Percentiles rank a stretch among this genome's conserved stretches.
Evolutionary conservation across 37 sponge, comb jelly and placozoan genomes (phyloP).

Genomic region (Beroe ovata): DNA sequence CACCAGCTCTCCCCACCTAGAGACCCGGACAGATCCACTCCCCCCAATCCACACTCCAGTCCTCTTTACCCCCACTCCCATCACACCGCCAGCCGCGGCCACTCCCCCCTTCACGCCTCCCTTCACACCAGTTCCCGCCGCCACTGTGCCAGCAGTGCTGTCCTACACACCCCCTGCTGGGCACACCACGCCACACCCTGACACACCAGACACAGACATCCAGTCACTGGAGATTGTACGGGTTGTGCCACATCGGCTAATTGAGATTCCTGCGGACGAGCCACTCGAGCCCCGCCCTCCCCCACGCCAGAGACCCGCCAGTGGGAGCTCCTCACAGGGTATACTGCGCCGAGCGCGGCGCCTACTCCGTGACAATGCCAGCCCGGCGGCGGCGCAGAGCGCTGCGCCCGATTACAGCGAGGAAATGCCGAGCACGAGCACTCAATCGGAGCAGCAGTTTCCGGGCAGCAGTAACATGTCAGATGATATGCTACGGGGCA

Average conservation of each 20-base stretch:
- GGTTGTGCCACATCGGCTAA: constrained; percentile 53
- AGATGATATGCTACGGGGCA: constrained; percentile 26
- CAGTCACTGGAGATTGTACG: constrained; percentile 45
- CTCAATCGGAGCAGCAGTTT: neutral
- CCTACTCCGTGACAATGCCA: neutral
- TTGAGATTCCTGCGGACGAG: constrained; percentile 9
- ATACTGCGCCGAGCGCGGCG: constrained; percentile 20
- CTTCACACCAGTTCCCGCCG: neutral
- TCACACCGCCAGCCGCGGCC: neutral
- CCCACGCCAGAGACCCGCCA: constrained; percentile 41
- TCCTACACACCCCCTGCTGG: neutral
- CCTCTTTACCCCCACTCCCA: neutral
- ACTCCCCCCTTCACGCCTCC: neutral
- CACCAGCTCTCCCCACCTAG: neutral
- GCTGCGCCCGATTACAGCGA: neutral
- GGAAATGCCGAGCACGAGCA: neutral
- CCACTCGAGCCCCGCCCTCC: constrained; percentile 43
- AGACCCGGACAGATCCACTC: constrained; percentile 8
- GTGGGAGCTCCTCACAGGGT: constrained; percentile 26
- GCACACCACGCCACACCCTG: neutral
- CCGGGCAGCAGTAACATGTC: neutral
- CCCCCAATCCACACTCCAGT: constrained; percentile 2
- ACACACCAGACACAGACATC: constrained; percentile 11
- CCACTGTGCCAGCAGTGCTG: neutral
- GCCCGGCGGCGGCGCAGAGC: neutral